phyloP scores from a whole-genome alignment of 2,113 vertebrate species.

The Alosa alosa region DNA sequence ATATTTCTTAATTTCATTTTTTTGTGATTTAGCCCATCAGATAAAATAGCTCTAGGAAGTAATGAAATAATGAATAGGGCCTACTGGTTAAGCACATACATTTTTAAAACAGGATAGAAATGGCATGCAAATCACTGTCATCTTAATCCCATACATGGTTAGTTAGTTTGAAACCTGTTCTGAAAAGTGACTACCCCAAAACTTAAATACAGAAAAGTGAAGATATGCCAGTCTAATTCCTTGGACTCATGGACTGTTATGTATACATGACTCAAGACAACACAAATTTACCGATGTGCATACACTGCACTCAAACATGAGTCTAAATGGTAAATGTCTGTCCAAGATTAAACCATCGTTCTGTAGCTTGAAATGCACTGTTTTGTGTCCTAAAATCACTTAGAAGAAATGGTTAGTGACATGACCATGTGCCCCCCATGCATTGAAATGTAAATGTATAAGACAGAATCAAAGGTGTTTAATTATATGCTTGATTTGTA shows the following conservation, averaged over 20 bases:
- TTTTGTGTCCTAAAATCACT: neutral
- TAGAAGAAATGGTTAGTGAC: neutral
- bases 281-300: neutral
- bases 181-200: neutral
- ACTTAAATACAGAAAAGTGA: neutral
- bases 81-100: neutral
- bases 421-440: neutral
- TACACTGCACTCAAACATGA: conserved; percentile 11
- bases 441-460: neutral
- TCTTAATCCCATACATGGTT: neutral
- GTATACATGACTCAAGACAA: neutral
- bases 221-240: neutral
- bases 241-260: neutral
- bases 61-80: neutral
- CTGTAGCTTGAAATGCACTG: neutral
- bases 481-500: neutral
- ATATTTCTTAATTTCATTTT: neutral
- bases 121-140: neutral
- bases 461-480: neutral
- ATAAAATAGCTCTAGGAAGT: neutral
- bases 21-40: neutral
- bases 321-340: conserved; percentile 4
- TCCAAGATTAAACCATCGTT: neutral
- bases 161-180: neutral
- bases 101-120: neutral